Evolutionary conservation across 1,140 invertebrate genomes (phyloP).

Genomic region (Condylostylus longicornis): DNA sequence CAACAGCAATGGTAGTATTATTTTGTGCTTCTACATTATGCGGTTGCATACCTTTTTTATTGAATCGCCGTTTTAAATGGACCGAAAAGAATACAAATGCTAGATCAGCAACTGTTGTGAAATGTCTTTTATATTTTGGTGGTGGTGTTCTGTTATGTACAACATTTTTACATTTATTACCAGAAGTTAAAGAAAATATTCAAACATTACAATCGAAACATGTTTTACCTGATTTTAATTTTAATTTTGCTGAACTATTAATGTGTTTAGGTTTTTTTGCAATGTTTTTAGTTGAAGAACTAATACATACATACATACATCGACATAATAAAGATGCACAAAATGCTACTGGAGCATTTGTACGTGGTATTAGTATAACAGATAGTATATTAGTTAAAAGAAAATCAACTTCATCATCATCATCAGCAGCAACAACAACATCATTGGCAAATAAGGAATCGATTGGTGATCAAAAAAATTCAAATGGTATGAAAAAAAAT

Average conservation of each 20-base stretch:
- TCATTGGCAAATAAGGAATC: no score
- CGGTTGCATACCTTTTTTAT: conserved; percentile 48
- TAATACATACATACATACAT: conserved; percentile 54
- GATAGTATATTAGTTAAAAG: conserved; percentile 23
- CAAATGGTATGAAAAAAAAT: background rate
- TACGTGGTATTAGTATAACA: conserved; percentile 24
- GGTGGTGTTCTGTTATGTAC: conserved; percentile 83
- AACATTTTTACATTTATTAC: conserved; percentile 77
- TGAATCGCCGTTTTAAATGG: conserved; percentile 50
- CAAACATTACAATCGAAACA: conserved; percentile 38
- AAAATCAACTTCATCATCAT: background rate
- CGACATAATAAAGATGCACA: conserved; percentile 28
- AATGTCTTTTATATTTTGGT: conserved; percentile 66
- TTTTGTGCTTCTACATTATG: conserved; percentile 51
- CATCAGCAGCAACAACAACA: background rate
- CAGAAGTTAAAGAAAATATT: conserved; percentile 65
- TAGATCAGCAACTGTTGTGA: conserved; percentile 34
- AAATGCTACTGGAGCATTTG: conserved; percentile 18
- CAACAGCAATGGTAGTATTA: conserved; percentile 52
- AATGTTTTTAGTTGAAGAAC: conserved; percentile 71
- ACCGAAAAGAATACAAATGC: conserved; percentile 32
- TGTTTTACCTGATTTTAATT: conserved; percentile 35
- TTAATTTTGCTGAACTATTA: conserved; percentile 53
- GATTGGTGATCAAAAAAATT: background rate
- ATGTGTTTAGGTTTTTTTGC: conserved; percentile 68